Base-by-base conservation (phyloP, 2,888 invertebrate genomes). In the Chloromyia formosa region DNA sequence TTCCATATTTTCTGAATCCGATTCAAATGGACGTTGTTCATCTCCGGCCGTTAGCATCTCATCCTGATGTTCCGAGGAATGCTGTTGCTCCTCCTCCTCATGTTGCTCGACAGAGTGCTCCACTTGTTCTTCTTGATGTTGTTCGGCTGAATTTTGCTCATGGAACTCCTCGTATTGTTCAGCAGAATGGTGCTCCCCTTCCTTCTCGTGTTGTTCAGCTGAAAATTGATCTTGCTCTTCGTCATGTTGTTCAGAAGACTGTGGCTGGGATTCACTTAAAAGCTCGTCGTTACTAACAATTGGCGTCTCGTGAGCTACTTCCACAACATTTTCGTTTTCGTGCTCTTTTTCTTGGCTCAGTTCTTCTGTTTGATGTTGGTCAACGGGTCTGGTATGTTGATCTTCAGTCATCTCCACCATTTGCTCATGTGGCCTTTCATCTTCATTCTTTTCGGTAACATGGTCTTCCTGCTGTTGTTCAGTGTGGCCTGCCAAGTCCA, bases 381-480 rank as follows among this genome's bases (percentile, higher is more conserved):
- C 74, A 10, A 14, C 66, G 23, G 49, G 42, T 7, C 74, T 49
- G 35, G 68, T 40, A 1, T 35, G 66, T 40, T 68, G 72, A 1
- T 76, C 75, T 27, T 53, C 60, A 2, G 54, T 76, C 40, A 27
- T 14, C 23, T 75, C 62, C 1, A 71, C 71, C 18, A 71, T 12
- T 20, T 71, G 71, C 12, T 71, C 76, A 60, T 76, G 75, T 42
- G 60, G 14, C 58, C 71, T 49, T n/a, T 64, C 74, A 5, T 27
- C 42, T 68, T 74, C 66, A 3, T 58, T 49, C 18, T 76, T 66
- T 49, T 74, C 69, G 1, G 61, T 35, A 23, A 69, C 27, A 42
- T 18, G 61, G 12, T 74, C 75, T 35, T 74, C 61, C 2, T 40
- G n/a, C 18, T 35, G 35, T 22, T 78, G 14, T n/a, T 58, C 71